Evolutionary conservation across 2,888 invertebrate genomes (phyloP).

Genomic region (Sinhomidia bicolor): DNA sequence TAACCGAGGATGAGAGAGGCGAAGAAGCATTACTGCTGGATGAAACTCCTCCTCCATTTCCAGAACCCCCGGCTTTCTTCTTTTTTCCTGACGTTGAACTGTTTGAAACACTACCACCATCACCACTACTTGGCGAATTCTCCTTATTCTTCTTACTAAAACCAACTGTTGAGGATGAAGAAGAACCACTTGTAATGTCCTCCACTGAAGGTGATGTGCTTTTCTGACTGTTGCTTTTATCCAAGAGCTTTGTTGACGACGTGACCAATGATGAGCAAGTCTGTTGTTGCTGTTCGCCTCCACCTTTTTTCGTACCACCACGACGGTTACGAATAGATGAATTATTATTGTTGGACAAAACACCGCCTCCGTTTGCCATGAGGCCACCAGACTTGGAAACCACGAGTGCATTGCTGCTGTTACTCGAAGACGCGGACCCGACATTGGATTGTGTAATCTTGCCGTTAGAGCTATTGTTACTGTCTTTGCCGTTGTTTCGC

Average conservation of each 20-base stretch:
- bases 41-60: constrained; percentile 69
- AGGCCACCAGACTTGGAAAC: constrained; percentile 12
- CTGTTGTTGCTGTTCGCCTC: not conserved
- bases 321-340: constrained; percentile 58
- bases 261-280: not conserved
- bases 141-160: constrained; percentile 72
- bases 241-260: constrained; percentile 49
- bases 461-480: not conserved
- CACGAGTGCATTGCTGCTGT: constrained; percentile 28
- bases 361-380: constrained; percentile 34
- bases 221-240: constrained; percentile 61
- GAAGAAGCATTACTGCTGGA: not conserved
- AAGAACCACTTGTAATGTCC: constrained; percentile 40
- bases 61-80: constrained; percentile 42
- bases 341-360: constrained; percentile 58
- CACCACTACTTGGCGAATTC: constrained; percentile 58
- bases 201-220: constrained; percentile 65
- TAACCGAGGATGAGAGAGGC: constrained; percentile 27
- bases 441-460: constrained; percentile 19
- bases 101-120: not conserved
- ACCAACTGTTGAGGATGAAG: constrained; percentile 2
- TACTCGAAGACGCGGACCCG: constrained; percentile 17
- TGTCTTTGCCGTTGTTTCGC: constrained; percentile 70
- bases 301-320: constrained; percentile 45
- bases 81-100: constrained; percentile 25